phyloP scores from a whole-genome alignment of 2,797 vertebrate genomes.

The Lindbergichthys nudifrons region DNA sequence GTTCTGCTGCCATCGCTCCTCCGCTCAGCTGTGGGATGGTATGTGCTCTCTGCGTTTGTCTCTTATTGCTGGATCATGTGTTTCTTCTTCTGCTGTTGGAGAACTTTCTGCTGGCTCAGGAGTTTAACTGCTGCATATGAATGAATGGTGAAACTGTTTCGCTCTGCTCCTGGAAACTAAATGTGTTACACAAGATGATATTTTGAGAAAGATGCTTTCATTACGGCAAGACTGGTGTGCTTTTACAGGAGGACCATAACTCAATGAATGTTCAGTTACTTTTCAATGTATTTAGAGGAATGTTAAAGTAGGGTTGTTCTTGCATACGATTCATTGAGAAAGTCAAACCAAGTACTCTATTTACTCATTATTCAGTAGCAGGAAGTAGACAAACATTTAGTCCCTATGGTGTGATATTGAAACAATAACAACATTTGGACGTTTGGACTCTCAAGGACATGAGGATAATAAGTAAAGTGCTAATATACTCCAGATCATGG shows the following conservation, averaged over 20 bases:
- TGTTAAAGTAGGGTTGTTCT: background rate
- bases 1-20: conserved; percentile 65
- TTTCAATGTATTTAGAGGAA: background rate
- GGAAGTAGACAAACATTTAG: background rate
- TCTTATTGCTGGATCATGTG: conserved; percentile 7
- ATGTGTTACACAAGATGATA: background rate
- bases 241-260: background rate
- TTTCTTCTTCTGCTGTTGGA: conserved; percentile 10
- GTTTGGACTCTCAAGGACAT: conserved; percentile 1
- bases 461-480: background rate
- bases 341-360: background rate
- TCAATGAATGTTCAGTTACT: background rate
- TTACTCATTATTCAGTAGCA: background rate
- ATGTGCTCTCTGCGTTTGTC: conserved; percentile 46
- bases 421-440: background rate
- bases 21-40: conserved; percentile 81
- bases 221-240: background rate
- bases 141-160: conserved; percentile 34
- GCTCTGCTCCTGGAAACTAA: conserved; percentile 10
- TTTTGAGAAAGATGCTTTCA: background rate
- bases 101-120: conserved; percentile 52
- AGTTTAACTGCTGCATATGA: conserved; percentile 38
- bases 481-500: background rate
- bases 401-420: too few relatives aligned
- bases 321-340: background rate